Base-by-base conservation (phyloP, 2,797 vertebrate species). In the Scarus forsteni region DNA sequence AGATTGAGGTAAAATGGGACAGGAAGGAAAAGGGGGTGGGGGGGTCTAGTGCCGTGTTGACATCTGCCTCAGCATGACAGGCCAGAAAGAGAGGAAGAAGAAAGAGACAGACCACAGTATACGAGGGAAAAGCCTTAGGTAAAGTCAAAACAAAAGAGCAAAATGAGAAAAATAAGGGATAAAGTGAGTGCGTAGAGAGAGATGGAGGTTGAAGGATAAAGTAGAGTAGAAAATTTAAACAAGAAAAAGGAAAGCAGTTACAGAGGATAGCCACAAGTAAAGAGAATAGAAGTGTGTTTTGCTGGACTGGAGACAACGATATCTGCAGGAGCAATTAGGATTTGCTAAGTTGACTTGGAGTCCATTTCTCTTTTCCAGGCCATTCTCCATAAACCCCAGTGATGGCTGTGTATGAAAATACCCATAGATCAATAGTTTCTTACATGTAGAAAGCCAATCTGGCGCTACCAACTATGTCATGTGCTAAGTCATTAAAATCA, bases 311-410 rank as follows among this genome's bases (percentile, higher is more conserved):
- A 60, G 58, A 52, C 40, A 36, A 55, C 54, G 46, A 73, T 57
- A 59, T 83, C 75, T 80, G 73, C 86, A 70, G 71, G 70, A 80
- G 71, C 73, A 85, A 86, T 88, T 88, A 86, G 83, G 75, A 83
- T 73, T 81, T 85, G 77, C 76, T 70, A 69, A 77, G 51, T 48
- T 66, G 63, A 55, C 43, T 43, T 54, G 27, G 51, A 75, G 64
- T 76, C 59, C 73, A 79, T 27, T 27, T 27, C 27, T 27, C 27
- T 27, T 27, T 27, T 27, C 27, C 27, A 27, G 27, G 27, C 27
- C 27, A 27, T 27, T 27, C 27, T 27, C 27, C 27, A 27, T 27
- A 27, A 27, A 27, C 27, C 27, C 27, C 4, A 27, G 27, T n/a
- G n/a, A n/a, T n/a, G n/a, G n/a, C n/a, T n/a, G n/a, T n/a, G n/a